Base-by-base conservation (phyloP, 2,797 vertebrate species). In the Phrynocephalus forsythii region DNA sequence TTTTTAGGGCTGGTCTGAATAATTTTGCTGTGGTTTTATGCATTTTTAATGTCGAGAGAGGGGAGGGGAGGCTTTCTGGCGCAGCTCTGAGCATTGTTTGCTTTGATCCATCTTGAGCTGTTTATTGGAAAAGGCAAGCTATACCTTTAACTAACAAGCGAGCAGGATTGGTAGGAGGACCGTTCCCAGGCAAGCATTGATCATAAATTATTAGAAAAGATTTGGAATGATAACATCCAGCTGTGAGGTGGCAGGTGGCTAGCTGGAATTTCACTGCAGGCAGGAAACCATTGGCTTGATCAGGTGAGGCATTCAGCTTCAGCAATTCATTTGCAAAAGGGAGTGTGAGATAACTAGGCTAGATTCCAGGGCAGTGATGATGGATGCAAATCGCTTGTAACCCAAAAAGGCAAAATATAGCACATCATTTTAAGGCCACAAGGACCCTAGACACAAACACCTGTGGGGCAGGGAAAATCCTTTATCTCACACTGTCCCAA, bases 1-100 rank as follows among this genome's bases (percentile, higher is more conserved):
- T 73, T 56, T 88, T 88, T 76, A 82, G 48, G 16, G 24, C 60
- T 80, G 63, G 10, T 38, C 69, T 75, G 56, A 85, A 75, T 76
- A 52, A 44, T 81, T 84, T 73, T 80, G 2, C 63, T 52, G 16
- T 44, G 13, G 20, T 67, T 88, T 68, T 30, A 84, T 79, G 26
- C 20, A 84, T 73, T 63, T 75, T 88, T 88, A 79, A 80, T 52
- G 60, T 38, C 56, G 52, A 6, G 44, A 33, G 50, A 6, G 44
- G 28, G 28, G 28, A 1, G 60, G 67, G 66, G 22, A 44, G 15
- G 50, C 6, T 67, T 83, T 79, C 63, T 24, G 30, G 48, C 30
- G 3, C 77, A 28, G 16, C 16, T 68, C 5, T 10, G 24, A 56
- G 26, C 67, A 66, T 66, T 20, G n/a, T 33, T 80, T 44, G 3